Evolutionary conservation across 1,140 invertebrate genomes (phyloP).

Genomic region (Lepidotrigona ventralis): DNA sequence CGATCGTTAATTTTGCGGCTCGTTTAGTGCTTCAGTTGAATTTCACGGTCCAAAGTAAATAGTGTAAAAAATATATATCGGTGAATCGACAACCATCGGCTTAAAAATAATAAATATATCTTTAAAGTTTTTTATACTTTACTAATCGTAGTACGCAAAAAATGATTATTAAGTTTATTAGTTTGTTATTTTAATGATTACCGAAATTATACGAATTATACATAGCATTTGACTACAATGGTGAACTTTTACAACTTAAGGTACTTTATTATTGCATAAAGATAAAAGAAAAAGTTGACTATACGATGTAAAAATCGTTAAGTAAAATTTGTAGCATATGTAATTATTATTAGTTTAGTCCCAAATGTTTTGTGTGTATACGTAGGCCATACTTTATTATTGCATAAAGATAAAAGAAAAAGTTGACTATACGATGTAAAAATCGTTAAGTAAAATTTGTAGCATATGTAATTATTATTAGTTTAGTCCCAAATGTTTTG

Average conservation of each 20-base stretch:
- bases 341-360: no score
- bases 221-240: background rate
- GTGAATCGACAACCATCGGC: background rate
- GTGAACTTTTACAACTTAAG: background rate
- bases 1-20: background rate
- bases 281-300: background rate
- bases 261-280: background rate
- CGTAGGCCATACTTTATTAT: background rate
- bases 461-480: background rate
- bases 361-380: background rate
- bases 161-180: background rate
- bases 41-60: background rate
- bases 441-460: background rate
- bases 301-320: background rate
- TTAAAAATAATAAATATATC: background rate
- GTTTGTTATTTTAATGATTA: background rate
- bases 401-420: background rate
- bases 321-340: background rate
- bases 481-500: background rate
- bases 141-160: background rate
- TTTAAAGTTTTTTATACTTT: background rate
- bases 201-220: background rate
- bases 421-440: background rate
- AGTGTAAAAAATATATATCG: background rate
- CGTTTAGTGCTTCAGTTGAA: background rate